Percentiles rank a stretch among this genome's conserved stretches.
These are phyloP conservation scores for Clunio marinus DNA, from an alignment of 2,888 invertebrate genomes.

Conservation along the genomic window DNA sequence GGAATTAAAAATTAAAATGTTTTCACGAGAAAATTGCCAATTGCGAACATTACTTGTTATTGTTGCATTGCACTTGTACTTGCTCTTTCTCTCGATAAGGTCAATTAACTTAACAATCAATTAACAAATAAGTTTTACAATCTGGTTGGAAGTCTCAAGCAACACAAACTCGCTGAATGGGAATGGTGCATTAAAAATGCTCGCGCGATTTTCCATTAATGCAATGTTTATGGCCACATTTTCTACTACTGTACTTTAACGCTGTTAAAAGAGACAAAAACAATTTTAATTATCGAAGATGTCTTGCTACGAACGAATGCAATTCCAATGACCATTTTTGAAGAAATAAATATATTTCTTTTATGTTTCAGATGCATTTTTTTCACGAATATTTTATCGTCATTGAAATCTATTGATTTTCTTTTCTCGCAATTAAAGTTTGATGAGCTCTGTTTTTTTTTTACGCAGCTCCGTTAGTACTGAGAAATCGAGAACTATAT, in stretches of 20 bases:
- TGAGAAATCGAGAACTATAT: no score
- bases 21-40: conserved; percentile 11
- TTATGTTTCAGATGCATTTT: background rate
- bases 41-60: conserved; percentile 12
- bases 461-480: no score
- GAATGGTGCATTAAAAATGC: no score
- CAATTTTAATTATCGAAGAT: conserved; percentile 35
- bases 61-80: background rate
- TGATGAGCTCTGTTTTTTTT: background rate
- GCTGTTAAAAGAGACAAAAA: conserved; percentile 12
- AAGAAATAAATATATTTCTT: background rate
- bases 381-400: background rate
- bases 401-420: conserved; percentile 4
- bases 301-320: background rate
- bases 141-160: background rate
- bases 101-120: conserved; percentile 36
- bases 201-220: background rate
- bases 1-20: conserved; percentile 7
- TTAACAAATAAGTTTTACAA: conserved; percentile 35
- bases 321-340: conserved; percentile 7
- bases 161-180: background rate
- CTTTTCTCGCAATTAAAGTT: background rate
- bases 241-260: background rate
- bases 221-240: conserved; percentile 21
- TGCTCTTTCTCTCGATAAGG: conserved; percentile 18